Percentiles rank a stretch among this genome's conserved stretches.
phyloP scores from a whole-genome alignment of 1,140 invertebrate species.

The Drosophila triauraria region DNA sequence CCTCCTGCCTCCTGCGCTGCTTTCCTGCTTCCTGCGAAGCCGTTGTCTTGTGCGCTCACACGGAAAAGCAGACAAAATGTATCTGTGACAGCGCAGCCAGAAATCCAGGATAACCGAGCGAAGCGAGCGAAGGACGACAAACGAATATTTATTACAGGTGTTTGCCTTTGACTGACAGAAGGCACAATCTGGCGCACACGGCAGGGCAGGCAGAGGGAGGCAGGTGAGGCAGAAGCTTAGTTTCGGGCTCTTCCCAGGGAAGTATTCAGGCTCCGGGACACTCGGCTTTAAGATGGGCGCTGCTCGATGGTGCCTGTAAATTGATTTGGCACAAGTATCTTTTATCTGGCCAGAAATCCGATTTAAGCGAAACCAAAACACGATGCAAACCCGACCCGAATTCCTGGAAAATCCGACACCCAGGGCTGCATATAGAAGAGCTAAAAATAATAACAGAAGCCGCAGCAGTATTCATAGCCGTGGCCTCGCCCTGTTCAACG shows the following conservation, averaged over 20 bases:
- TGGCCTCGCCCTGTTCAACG: slow-evolving; percentile 6
- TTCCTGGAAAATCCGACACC: slow-evolving; percentile 35
- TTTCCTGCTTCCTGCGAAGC: slow-evolving; percentile 3
- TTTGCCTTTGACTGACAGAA: slow-evolving; percentile 80
- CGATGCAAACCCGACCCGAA: slow-evolving; percentile 22
- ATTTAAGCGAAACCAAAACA: slow-evolving; percentile 26
- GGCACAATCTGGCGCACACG: slow-evolving; percentile 48
- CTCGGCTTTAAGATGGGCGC: slow-evolving; percentile 26
- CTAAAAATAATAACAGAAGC: slow-evolving; percentile 39
- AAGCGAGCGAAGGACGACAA: slow-evolving; percentile 72
- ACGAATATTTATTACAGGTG: slow-evolving; percentile 83
- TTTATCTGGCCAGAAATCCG: slow-evolving; percentile 48
- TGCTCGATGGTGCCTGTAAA: slow-evolving; percentile 45
- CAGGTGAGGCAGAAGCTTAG: slow-evolving; percentile 15
- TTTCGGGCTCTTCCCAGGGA: slow-evolving; percentile 9
- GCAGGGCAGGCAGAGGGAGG: background rate
- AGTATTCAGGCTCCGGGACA: slow-evolving; percentile 8
- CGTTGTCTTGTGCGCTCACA: slow-evolving; percentile 63
- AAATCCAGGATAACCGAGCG: slow-evolving; percentile 73
- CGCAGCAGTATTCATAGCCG: slow-evolving; percentile 2
- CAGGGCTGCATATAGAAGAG: slow-evolving; percentile 2
- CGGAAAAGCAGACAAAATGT: slow-evolving; percentile 80
- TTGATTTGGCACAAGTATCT: slow-evolving; percentile 33
- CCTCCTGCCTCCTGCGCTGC: background rate
- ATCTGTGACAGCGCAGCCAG: slow-evolving; percentile 69